Base-by-base conservation (phyloP, 1,140 invertebrate species). In the Callitettix versicolor region DNA sequence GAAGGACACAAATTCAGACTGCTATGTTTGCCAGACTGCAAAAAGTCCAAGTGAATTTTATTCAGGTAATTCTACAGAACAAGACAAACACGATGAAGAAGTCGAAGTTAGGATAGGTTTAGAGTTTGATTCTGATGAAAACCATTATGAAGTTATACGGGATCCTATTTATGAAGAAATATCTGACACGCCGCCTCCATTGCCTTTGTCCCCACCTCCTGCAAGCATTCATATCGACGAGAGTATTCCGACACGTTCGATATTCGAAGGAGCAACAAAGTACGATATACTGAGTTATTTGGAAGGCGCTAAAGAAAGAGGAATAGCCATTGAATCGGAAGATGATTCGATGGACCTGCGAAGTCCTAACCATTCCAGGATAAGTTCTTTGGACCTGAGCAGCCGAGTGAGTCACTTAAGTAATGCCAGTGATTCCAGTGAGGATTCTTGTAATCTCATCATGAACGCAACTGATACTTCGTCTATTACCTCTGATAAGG, bases 141-240 rank as follows among this genome's bases (percentile, higher is more conserved):
- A 88, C 72, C 80, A 85, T 53, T 88, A 89, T 59, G 87, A 89
- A 65, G 79, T 84, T 17, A 87, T 89, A 22, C 75, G 82, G 2
- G 88, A 91, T 71, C 88, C 87, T 2, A 91, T 91, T 64, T 91
- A 91, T 66, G 88, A 91, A 71, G 88, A 92, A 71, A 88, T 76
- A 78, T 57, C 59, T 9, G 64, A 62, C 59, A 82, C 85, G 60
- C 86, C 85, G 7, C 86, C 84, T 15, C 85, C 85, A 5, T 65
- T 88, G 49, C 86, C 86, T 1, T 63, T 84, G 0, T 84, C 82
- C 60, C 84, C 84, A 9, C 84, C 85, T 4, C 86, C 82, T 0
- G 67, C 74, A 49, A 72, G 69, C 33, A 50, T 53, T 12, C 40
- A 60, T 30, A 33, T 57, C 17, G 59, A 49, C 9, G 59, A 47